Percentiles rank a stretch among this genome's conserved stretches.
Evolutionary conservation across 2,113 vertebrate genomes (phyloP).

Genomic region (Seriola rivoliana): DNA sequence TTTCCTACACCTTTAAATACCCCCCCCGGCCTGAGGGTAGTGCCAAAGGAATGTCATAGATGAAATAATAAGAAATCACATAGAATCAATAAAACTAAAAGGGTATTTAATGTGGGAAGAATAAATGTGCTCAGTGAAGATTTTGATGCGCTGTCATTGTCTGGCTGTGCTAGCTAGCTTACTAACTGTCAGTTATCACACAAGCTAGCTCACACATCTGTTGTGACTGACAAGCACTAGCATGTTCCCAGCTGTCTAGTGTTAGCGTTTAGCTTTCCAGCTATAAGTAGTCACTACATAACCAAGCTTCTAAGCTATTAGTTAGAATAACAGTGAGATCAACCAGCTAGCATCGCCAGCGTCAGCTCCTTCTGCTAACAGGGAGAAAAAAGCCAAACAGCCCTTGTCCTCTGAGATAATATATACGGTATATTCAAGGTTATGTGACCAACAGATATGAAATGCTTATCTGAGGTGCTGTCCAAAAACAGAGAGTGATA

Average conservation of each 20-base stretch:
- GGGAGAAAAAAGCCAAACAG: not conserved
- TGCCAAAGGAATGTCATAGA: too few species aligned
- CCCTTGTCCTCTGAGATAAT: constrained; percentile 28
- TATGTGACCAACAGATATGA: constrained; percentile 18
- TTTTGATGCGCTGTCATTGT: too few species aligned
- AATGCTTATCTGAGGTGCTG: constrained; percentile 33
- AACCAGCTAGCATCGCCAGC: not conserved
- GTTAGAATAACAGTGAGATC: not conserved
- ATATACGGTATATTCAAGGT: constrained; percentile 35
- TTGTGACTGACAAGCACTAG: too few species aligned
- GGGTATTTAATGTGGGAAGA: too few species aligned
- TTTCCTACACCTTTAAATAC: too few species aligned
- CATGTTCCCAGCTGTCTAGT: too few species aligned
- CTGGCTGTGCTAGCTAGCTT: not conserved
- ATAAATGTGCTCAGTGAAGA: too few species aligned
- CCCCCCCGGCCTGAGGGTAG: too few species aligned
- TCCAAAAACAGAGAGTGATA: constrained; percentile 27
- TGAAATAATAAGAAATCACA: too few species aligned
- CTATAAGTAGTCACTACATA: not conserved
- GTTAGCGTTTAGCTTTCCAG: not conserved
- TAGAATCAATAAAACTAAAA: too few species aligned
- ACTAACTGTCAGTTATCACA: too few species aligned
- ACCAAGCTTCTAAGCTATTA: not conserved
- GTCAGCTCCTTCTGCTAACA: not conserved
- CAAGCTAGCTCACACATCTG: too few species aligned